Evolutionary conservation across 2,113 vertebrate genomes (phyloP).

Genomic region (Arothron firmamentum): DNA sequence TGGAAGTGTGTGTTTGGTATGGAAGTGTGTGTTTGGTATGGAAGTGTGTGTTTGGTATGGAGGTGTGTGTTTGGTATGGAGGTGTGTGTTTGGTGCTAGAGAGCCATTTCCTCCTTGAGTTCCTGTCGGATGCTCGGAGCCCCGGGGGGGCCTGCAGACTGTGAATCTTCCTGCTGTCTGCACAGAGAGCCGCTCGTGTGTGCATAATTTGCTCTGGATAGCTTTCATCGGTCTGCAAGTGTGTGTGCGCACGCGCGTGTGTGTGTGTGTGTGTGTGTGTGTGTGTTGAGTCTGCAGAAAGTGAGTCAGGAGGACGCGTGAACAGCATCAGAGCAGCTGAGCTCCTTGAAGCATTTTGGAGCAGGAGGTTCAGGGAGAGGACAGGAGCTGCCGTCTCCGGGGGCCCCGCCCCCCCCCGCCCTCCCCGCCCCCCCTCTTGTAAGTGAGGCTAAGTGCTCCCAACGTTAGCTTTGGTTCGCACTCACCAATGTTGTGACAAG

Average conservation of each 20-base stretch:
- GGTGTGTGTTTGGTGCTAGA: slow-evolving; percentile 4
- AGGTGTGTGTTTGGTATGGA: background rate
- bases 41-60: background rate
- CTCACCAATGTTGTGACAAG: slow-evolving; percentile 51
- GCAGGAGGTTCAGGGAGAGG: slow-evolving; percentile 51
- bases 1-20: background rate
- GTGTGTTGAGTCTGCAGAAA: slow-evolving; percentile 1
- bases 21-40: background rate
- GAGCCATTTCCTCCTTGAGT: slow-evolving; percentile 14
- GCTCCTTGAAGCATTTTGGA: slow-evolving; percentile 20
- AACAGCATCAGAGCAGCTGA: slow-evolving; percentile 7
- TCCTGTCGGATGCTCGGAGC: slow-evolving; percentile 20
- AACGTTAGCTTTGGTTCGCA: slow-evolving; percentile 53
- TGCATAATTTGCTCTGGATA: slow-evolving; percentile 26
- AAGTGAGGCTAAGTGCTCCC: slow-evolving; percentile 52
- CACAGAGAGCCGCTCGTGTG: slow-evolving; percentile 28
- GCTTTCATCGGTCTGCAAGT: slow-evolving; percentile 14
- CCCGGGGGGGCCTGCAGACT: slow-evolving; percentile 8
- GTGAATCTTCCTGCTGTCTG: slow-evolving; percentile 3
- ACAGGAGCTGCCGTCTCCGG: slow-evolving; percentile 16
- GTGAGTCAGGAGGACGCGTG: slow-evolving; percentile 29
- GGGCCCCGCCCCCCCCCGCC: slow-evolving; percentile 22
- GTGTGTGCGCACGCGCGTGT: background rate
- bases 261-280: slow-evolving; percentile 4
- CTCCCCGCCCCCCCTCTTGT: slow-evolving; percentile 33